Evolutionary conservation across 2,113 vertebrate genomes (phyloP).

Genomic region (Nerophis ophidion): DNA sequence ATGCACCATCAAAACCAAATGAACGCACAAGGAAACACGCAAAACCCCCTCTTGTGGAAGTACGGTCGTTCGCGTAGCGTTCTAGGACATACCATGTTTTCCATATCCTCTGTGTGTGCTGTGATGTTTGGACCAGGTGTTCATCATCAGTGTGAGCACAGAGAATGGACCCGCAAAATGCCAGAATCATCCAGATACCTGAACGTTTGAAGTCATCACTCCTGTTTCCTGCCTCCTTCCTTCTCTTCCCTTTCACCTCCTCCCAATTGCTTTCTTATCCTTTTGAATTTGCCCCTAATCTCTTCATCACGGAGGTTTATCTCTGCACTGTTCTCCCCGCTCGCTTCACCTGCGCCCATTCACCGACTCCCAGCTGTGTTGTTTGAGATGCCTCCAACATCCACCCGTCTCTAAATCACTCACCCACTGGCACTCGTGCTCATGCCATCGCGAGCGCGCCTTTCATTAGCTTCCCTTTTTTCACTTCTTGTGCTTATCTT

Average conservation of each 20-base stretch:
- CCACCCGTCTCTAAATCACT: conserved; percentile 54
- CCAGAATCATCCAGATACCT: background rate
- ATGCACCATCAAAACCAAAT: too few relatives aligned
- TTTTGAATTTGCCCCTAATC: conserved; percentile 40
- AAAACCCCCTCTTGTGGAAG: too few relatives aligned
- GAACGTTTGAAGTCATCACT: conserved; percentile 22
- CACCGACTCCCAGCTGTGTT: conserved; percentile 56
- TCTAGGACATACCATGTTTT: too few relatives aligned
- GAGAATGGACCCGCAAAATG: background rate
- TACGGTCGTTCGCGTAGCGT: too few relatives aligned
- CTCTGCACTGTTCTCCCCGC: conserved; percentile 41
- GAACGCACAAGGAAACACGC: too few relatives aligned
- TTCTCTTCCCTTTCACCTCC: conserved; percentile 37
- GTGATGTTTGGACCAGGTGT: background rate
- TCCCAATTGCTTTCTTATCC: conserved; percentile 51
- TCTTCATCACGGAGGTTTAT: conserved; percentile 52
- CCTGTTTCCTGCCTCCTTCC: conserved; percentile 19
- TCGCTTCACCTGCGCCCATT: conserved; percentile 35
- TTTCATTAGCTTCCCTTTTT: conserved; percentile 37
- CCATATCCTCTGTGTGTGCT: background rate
- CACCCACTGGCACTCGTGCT: conserved; percentile 38
- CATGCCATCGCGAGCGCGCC: conserved; percentile 18
- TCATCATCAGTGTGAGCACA: background rate
- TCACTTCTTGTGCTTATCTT: conserved; percentile 13
- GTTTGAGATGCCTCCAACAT: conserved; percentile 56